Evolutionary conservation across 2,888 invertebrate species (phyloP).

Genomic region (Thyatira batis): DNA sequence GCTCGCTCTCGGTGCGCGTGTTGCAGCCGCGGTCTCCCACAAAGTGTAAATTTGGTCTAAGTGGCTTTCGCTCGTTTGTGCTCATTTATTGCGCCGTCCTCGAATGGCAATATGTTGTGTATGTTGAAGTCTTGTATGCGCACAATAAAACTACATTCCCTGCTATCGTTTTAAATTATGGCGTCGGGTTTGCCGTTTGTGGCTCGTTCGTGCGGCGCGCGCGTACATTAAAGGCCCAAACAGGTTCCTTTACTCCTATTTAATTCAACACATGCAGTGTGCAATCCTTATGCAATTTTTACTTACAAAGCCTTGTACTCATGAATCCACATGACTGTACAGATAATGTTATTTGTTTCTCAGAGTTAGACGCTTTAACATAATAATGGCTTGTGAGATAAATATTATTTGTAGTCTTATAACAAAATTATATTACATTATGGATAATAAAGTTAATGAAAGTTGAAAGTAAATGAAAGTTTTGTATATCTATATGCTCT

Average conservation of each 20-base stretch:
- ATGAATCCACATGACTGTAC: not conserved
- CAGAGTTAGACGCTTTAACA: too few relatives aligned
- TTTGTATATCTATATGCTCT: too few relatives aligned
- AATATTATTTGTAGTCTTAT: too few relatives aligned
- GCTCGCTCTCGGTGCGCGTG: slow-evolving; percentile 44
- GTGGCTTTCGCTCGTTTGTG: slow-evolving; percentile 78
- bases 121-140: slow-evolving; percentile 62
- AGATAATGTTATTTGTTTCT: not conserved
- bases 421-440: too few relatives aligned
- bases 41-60: slow-evolving; percentile 81
- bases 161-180: slow-evolving; percentile 73
- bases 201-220: slow-evolving; percentile 58
- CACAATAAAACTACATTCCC: slow-evolving; percentile 72
- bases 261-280: slow-evolving; percentile 71
- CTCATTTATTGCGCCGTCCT: slow-evolving; percentile 70
- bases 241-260: slow-evolving; percentile 77
- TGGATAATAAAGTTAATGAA: too few relatives aligned
- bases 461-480: too few relatives aligned
- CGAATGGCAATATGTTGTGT: slow-evolving; percentile 65
- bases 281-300: slow-evolving; percentile 73
- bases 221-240: slow-evolving; percentile 63
- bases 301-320: slow-evolving; percentile 52
- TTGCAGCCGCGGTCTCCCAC: slow-evolving; percentile 75
- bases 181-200: slow-evolving; percentile 67
- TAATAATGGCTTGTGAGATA: too few relatives aligned